Evolutionary conservation across 2,888 invertebrate species (phyloP).

Genomic region (Oscheius sp.): DNA sequence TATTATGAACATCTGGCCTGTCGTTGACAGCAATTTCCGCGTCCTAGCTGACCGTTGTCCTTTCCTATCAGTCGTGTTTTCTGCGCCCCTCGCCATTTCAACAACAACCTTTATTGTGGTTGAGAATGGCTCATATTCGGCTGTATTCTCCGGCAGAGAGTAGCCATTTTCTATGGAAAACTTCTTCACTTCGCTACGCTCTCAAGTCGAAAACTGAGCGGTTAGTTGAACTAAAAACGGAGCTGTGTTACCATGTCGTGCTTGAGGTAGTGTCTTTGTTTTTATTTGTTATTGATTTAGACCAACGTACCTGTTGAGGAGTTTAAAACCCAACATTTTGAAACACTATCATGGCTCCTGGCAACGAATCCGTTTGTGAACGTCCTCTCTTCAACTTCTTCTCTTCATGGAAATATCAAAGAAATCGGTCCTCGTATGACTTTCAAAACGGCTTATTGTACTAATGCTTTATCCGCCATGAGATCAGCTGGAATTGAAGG

Average conservation of each 20-base stretch:
- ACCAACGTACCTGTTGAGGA: not conserved
- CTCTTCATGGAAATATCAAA: conserved; percentile 28
- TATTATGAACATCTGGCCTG: no score
- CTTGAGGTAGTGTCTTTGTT: not conserved
- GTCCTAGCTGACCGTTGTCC: no score
- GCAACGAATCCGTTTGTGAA: not conserved
- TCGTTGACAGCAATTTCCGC: no score
- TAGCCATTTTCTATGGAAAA: conserved; percentile 27
- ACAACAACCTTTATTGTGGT: no score
- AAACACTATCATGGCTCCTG: conserved; percentile 17
- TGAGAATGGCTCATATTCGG: conserved; percentile 17
- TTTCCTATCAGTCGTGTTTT: no score
- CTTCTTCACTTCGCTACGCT: conserved; percentile 17
- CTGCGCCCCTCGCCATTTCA: no score
- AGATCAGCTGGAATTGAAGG: conserved; percentile 82
- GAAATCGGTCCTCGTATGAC: conserved; percentile 77
- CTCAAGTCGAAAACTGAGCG: conserved; percentile 21
- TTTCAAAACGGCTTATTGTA: conserved; percentile 93
- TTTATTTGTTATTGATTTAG: not conserved
- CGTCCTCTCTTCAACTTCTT: not conserved
- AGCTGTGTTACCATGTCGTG: conserved; percentile 38
- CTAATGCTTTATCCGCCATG: conserved; percentile 93
- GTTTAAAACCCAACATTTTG: not conserved
- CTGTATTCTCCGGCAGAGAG: conserved; percentile 14
- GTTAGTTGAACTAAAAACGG: conserved; percentile 26